These are phyloP conservation scores for Teleiodes luculella DNA, from an alignment of 2,888 invertebrate species.

Conservation along the genomic window DNA sequence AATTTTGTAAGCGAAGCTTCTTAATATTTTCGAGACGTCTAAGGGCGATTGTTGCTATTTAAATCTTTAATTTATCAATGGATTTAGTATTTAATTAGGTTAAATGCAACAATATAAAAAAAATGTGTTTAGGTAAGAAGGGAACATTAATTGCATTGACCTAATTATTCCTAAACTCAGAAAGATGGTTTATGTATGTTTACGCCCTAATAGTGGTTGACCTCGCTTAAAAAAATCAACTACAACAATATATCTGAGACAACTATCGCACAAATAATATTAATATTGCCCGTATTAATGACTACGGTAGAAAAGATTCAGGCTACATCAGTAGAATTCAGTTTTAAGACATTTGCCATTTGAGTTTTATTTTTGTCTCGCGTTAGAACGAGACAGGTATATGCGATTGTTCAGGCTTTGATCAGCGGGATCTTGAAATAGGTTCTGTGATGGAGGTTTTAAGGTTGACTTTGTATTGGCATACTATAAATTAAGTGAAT, in stretches of 20 bases:
- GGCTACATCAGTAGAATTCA: neutral
- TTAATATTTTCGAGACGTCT: neutral
- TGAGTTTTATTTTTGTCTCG: neutral
- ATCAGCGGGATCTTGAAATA: neutral
- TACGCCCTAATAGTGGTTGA: neutral
- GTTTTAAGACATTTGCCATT: neutral
- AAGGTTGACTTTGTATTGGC: too few species aligned
- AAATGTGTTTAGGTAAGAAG: too few species aligned
- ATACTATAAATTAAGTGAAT: too few species aligned
- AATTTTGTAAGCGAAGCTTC: neutral
- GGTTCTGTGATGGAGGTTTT: neutral
- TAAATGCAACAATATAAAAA: too few species aligned
- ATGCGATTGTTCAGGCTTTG: neutral
- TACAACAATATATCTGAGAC: neutral
- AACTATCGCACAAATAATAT: slow-evolving; percentile 8
- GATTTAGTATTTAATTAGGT: too few species aligned
- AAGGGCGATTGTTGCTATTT: too few species aligned
- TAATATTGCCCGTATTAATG: slow-evolving; percentile 4
- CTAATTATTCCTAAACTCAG: too few species aligned
- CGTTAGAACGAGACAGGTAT: neutral
- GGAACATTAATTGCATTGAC: too few species aligned
- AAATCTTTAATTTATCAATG: too few species aligned
- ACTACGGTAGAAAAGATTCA: slow-evolving; percentile 1
- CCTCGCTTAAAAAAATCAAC: neutral
- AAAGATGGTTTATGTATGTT: too few species aligned